Percentiles rank a stretch among this genome's conserved stretches.
Evolutionary conservation across 2,113 vertebrate genomes (phyloP).

Genomic region (Leptosomus discolor): DNA sequence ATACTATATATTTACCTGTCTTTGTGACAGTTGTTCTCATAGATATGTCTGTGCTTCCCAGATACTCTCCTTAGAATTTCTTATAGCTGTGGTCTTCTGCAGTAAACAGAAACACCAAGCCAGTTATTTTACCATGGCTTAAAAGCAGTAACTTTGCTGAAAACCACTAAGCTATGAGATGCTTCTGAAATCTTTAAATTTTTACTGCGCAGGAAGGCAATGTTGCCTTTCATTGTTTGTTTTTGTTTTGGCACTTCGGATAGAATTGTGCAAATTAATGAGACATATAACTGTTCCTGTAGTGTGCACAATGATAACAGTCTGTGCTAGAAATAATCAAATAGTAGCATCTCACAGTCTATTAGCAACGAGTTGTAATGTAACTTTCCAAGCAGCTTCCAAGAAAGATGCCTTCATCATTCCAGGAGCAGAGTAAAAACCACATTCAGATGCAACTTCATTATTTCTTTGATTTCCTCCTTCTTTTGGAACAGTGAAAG

Average conservation of each 20-base stretch:
- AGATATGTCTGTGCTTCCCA: background rate
- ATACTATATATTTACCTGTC: background rate
- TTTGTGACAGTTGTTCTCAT: background rate
- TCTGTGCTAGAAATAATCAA: background rate
- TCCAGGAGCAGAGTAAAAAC: background rate
- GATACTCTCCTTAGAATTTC: background rate
- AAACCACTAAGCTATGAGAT: background rate
- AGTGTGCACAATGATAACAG: background rate
- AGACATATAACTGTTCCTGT: background rate
- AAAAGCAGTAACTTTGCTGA: background rate
- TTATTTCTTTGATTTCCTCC: background rate
- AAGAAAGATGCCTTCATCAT: background rate
- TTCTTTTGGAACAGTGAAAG: background rate
- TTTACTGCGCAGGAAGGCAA: background rate
- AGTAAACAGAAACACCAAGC: background rate
- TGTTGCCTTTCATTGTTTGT: fast-evolving
- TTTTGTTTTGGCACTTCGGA: background rate
- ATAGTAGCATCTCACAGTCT: background rate
- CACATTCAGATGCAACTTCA: background rate
- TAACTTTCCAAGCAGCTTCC: background rate
- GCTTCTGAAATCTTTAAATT: background rate
- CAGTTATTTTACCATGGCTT: background rate
- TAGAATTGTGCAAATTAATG: background rate
- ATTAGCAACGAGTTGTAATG: background rate
- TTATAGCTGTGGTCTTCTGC: background rate